These are phyloP conservation scores for Sternotherus odoratus DNA, from an alignment of 2,797 vertebrate species.

Conservation along the genomic window DNA sequence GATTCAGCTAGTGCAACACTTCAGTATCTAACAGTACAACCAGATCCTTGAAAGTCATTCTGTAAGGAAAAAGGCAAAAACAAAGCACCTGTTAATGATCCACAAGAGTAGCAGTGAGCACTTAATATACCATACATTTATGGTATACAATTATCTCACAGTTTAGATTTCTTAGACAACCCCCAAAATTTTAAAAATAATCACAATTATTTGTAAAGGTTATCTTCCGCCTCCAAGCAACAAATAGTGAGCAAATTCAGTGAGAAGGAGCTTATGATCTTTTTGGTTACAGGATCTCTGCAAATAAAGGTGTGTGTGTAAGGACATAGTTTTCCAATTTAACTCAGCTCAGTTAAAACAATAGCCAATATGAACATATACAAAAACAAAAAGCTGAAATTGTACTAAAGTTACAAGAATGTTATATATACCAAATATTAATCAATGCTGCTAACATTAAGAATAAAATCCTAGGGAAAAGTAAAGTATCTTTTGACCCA, in stretches of 20 bases:
- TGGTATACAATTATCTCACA: neutral
- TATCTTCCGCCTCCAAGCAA: neutral
- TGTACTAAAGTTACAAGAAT: neutral
- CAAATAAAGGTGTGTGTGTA: neutral
- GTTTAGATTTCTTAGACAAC: neutral
- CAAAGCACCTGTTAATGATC: neutral
- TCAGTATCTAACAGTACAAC: slow-evolving; percentile 12
- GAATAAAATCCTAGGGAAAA: neutral
- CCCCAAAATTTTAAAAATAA: neutral
- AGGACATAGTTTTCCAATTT: slow-evolving; percentile 1
- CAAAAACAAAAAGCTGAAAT: slow-evolving; percentile 13
- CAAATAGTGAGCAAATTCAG: neutral
- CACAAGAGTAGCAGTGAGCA: neutral
- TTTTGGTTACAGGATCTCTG: neutral
- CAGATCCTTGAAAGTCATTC: neutral
- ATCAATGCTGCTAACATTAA: neutral
- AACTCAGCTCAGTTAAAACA: slow-evolving; percentile 18
- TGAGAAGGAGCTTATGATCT: neutral
- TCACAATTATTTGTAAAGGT: neutral
- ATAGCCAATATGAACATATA: neutral
- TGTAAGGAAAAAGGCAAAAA: slow-evolving; percentile 1
- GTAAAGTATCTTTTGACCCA: neutral
- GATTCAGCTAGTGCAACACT: slow-evolving; percentile 4
- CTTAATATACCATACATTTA: neutral
- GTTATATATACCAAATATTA: neutral